Evolutionary conservation across 2,113 vertebrate genomes (phyloP).

Genomic region (Lucifuga dentata): DNA sequence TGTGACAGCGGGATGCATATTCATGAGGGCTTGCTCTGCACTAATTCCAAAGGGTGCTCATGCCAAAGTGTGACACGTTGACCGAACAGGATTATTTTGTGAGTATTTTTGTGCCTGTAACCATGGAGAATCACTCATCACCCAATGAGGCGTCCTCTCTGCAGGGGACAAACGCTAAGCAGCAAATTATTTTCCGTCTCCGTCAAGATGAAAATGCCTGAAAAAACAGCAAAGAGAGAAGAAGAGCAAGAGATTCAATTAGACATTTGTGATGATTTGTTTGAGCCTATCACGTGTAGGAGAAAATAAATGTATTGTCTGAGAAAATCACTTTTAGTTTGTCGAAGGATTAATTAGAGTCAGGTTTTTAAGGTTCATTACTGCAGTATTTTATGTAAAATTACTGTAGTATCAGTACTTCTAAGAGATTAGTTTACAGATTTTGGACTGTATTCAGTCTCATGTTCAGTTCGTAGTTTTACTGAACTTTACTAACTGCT

Average conservation of each 20-base stretch:
- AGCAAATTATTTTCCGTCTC: conserved; percentile 27
- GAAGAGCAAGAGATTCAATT: not conserved
- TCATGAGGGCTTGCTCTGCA: conserved; percentile 24
- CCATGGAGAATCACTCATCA: not conserved
- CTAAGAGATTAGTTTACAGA: too few relatives aligned
- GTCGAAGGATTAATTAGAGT: too few relatives aligned
- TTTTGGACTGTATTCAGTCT: too few relatives aligned
- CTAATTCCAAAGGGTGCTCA: not conserved
- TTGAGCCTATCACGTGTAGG: too few relatives aligned
- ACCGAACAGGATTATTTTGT: conserved; percentile 10
- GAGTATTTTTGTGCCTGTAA: conserved; percentile 21
- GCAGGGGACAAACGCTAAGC: conserved; percentile 2
- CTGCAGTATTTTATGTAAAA: too few relatives aligned
- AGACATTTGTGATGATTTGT: too few relatives aligned
- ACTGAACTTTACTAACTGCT: too few relatives aligned
- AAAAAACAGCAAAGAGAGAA: conserved; percentile 5
- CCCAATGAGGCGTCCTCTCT: conserved; percentile 1
- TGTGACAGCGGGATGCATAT: conserved; percentile 35
- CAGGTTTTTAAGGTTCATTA: too few relatives aligned
- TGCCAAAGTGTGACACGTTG: conserved; percentile 15
- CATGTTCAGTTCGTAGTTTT: too few relatives aligned
- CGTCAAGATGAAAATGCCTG: conserved; percentile 1
- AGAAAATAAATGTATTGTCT: too few relatives aligned
- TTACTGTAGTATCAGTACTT: too few relatives aligned
- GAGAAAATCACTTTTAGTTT: too few relatives aligned